Evolutionary conservation across 2,888 invertebrate species (phyloP).

Genomic region (Idaea biselata): DNA sequence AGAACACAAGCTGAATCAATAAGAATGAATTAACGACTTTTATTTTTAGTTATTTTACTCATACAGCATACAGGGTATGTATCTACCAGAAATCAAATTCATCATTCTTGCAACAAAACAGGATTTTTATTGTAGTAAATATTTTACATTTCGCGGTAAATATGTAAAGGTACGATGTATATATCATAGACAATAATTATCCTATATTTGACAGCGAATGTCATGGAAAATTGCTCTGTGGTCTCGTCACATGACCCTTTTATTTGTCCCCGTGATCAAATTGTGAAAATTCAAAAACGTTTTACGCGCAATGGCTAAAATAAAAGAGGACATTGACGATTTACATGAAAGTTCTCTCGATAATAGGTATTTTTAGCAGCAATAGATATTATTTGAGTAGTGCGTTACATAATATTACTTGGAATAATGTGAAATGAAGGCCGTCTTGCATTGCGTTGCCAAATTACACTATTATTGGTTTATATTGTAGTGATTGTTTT

Average conservation of each 20-base stretch:
- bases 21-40: no score
- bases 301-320: slow-evolving; percentile 75
- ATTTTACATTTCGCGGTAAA: no score
- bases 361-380: slow-evolving; percentile 74
- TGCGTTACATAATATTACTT: slow-evolving; percentile 63
- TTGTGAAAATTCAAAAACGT: slow-evolving; percentile 84
- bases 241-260: slow-evolving; percentile 84
- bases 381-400: slow-evolving; percentile 28
- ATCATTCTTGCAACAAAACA: no score
- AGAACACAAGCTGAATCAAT: no score
- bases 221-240: slow-evolving; percentile 41
- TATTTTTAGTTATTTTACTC: no score
- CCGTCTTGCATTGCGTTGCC: slow-evolving; percentile 66
- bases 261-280: slow-evolving; percentile 87
- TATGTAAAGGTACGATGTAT: no score
- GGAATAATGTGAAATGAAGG: slow-evolving; percentile 58
- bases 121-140: no score
- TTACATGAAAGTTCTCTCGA: slow-evolving; percentile 82
- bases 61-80: no score
- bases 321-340: slow-evolving; percentile 79
- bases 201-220: neutral
- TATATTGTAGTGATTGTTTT: slow-evolving; percentile 27
- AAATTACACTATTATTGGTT: slow-evolving; percentile 28
- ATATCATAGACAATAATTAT: slow-evolving; percentile 1
- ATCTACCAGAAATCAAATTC: no score